phyloP scores from a whole-genome alignment of 2,797 vertebrate species.

The Ctenochaetus hawaiiensis region DNA sequence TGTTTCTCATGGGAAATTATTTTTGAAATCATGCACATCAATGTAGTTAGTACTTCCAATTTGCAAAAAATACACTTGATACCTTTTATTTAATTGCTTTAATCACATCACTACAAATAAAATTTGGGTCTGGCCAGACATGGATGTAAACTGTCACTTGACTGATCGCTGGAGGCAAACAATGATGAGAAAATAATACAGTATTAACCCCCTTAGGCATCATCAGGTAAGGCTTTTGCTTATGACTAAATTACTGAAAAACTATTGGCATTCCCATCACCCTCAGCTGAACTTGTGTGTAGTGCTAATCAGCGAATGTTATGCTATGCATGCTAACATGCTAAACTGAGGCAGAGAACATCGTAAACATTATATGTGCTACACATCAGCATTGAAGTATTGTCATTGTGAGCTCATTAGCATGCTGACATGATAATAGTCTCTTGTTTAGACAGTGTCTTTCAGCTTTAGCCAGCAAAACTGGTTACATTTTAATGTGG shows the following conservation, averaged over 20 bases:
- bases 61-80: no score
- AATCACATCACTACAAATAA: no score
- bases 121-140: no score
- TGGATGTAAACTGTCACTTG: no score
- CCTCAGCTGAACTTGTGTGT: background rate
- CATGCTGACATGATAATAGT: background rate
- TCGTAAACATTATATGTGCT: background rate
- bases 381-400: background rate
- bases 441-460: background rate
- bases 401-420: background rate
- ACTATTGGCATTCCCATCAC: background rate
- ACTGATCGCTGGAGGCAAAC: no score
- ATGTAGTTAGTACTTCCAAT: no score
- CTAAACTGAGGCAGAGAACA: background rate
- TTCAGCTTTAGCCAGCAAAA: background rate
- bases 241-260: background rate
- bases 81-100: no score
- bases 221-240: background rate
- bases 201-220: no score
- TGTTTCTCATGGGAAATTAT: no score
- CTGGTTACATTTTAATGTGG: background rate
- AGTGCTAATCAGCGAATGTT: background rate
- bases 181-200: no score
- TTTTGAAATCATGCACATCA: no score
- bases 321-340: background rate